These are phyloP conservation scores for Calidris pygmaea DNA, from an alignment of 2,113 vertebrate species.

Conservation along the genomic window DNA sequence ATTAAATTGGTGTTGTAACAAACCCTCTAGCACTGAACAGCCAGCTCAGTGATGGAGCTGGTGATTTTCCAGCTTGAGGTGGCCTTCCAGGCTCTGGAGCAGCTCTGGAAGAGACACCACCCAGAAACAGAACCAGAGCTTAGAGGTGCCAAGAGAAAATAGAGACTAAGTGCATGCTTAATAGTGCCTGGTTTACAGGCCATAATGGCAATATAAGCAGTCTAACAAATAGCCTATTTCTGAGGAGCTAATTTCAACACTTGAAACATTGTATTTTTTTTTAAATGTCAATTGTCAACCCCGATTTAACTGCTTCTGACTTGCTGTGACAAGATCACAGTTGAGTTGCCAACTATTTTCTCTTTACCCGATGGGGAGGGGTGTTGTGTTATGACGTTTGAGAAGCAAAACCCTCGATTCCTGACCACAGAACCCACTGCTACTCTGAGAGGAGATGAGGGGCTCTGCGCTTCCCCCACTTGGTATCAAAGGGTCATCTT, in stretches of 20 bases:
- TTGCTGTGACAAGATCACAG: background rate
- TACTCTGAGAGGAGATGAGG: background rate
- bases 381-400: background rate
- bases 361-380: background rate
- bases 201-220: background rate
- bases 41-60: too few relatives aligned
- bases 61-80: too few relatives aligned
- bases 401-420: background rate
- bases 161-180: background rate
- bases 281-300: background rate
- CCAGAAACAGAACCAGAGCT: background rate
- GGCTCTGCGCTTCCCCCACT: background rate
- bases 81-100: too few relatives aligned
- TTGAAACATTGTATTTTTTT: background rate
- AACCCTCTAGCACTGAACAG: too few relatives aligned
- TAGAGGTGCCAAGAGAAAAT: background rate
- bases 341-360: background rate
- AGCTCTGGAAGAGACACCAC: too few relatives aligned
- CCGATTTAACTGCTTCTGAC: background rate
- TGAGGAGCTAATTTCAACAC: too few relatives aligned
- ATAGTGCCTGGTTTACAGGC: background rate
- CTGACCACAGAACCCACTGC: too few relatives aligned
- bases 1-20: too few relatives aligned
- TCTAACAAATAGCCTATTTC: background rate
- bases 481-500: background rate